These are phyloP conservation scores for Copsychus sechellarum DNA, from an alignment of 2,113 vertebrate genomes.

Conservation along the genomic window DNA sequence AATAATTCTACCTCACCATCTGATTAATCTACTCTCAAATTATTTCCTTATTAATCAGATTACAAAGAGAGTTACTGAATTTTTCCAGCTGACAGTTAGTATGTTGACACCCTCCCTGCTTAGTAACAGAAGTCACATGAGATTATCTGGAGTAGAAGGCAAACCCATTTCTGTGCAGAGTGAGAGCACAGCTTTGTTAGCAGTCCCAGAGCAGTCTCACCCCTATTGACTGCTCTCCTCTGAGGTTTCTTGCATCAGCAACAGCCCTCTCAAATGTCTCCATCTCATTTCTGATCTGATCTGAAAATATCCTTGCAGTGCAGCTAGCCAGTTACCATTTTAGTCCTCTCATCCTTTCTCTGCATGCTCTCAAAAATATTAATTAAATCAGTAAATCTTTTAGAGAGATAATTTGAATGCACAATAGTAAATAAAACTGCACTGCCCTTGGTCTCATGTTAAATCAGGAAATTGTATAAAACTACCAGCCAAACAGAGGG, in stretches of 20 bases:
- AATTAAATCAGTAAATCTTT: constrained; percentile 36
- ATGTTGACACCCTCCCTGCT: constrained; percentile 10
- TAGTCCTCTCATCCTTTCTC: background rate
- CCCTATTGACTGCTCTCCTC: background rate
- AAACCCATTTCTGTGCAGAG: background rate
- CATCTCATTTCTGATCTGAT: constrained; percentile 3
- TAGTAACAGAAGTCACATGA: constrained; percentile 47
- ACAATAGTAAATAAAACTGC: constrained; percentile 11
- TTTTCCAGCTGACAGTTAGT: constrained; percentile 30
- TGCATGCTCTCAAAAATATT: background rate
- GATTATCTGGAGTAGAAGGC: constrained; percentile 7
- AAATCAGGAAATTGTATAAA: constrained; percentile 14
- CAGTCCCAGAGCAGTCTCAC: background rate
- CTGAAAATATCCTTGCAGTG: background rate
- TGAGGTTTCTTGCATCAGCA: constrained; percentile 18
- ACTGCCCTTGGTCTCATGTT: background rate
- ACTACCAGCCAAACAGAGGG: constrained; percentile 26
- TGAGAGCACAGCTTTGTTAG: constrained; percentile 18
- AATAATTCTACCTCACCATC: background rate
- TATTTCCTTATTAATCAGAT: constrained; percentile 31
- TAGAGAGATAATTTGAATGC: background rate
- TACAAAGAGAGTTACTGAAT: constrained; percentile 1
- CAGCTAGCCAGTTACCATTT: background rate
- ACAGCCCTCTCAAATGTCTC: constrained; percentile 9
- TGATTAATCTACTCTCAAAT: background rate